A percentile compares a stretch with the other conserved stretches of the same genome.
These are phyloP conservation scores for Drosophila baimaii DNA, from an alignment of 1,140 invertebrate species.

Conservation along the genomic window DNA sequence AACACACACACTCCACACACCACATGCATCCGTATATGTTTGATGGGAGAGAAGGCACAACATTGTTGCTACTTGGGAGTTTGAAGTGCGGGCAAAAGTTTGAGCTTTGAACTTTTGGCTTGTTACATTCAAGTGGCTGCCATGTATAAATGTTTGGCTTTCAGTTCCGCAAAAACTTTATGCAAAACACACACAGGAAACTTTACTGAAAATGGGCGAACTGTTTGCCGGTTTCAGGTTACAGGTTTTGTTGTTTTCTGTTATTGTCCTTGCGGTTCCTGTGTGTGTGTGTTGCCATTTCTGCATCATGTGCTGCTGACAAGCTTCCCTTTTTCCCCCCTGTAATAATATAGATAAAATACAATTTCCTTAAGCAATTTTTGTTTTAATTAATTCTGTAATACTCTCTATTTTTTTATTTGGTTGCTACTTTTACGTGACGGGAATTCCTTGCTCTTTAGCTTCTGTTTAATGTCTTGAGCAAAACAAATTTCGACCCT, in stretches of 20 bases:
- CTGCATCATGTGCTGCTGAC: conserved; percentile 46
- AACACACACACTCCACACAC: conserved; percentile 2
- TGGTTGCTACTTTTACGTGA: conserved; percentile 53
- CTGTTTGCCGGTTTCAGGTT: conserved; percentile 13
- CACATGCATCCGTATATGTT: conserved; percentile 27
- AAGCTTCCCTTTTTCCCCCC: conserved; percentile 23
- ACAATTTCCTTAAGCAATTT: conserved; percentile 66
- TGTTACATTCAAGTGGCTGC: conserved; percentile 73
- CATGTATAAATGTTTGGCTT: conserved; percentile 66
- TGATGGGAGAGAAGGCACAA: conserved; percentile 35
- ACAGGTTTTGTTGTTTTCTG: conserved; percentile 25
- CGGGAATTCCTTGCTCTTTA: conserved; percentile 47
- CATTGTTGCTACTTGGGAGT: conserved; percentile 42
- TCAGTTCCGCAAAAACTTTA: conserved; percentile 58
- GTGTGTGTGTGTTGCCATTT: conserved; percentile 23
- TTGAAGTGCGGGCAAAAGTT: conserved; percentile 63
- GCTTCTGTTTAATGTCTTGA: conserved; percentile 68
- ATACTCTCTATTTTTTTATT: conserved; percentile 31
- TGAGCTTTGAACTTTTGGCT: conserved; percentile 71
- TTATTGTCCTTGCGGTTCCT: conserved; percentile 48
- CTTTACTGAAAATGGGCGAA: conserved; percentile 38
- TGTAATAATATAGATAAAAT: conserved; percentile 58
- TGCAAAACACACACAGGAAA: conserved; percentile 46
- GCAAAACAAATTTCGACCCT: conserved; percentile 43
- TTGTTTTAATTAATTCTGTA: conserved; percentile 77